Evolutionary conservation across 2,888 invertebrate species (phyloP).

Genomic region (Cosmopolites sordidus): DNA sequence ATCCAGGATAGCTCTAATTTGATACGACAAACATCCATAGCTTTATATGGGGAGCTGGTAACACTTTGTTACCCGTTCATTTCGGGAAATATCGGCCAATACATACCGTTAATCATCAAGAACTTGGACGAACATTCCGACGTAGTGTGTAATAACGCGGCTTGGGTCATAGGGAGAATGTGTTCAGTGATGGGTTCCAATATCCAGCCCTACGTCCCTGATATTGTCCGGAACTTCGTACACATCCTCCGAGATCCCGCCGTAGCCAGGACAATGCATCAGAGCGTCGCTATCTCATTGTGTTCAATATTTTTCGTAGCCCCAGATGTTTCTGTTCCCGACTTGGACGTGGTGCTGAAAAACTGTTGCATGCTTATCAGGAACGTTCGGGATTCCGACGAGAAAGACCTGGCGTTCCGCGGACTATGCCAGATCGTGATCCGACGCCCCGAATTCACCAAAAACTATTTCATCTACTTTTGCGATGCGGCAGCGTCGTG

Average conservation of each 20-base stretch:
- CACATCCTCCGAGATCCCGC: constrained; percentile 90
- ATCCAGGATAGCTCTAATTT: constrained; percentile 71
- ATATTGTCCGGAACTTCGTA: constrained; percentile 84
- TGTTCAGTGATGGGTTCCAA: constrained; percentile 90
- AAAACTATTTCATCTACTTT: constrained; percentile 96
- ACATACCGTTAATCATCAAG: constrained; percentile 90
- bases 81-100: constrained; percentile 89
- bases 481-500: constrained; percentile 99
- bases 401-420: constrained; percentile 97
- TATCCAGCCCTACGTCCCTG: constrained; percentile 84
- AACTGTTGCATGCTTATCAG: constrained; percentile 97
- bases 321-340: constrained; percentile 82
- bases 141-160: constrained; percentile 98
- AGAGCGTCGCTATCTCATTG: constrained; percentile 99
- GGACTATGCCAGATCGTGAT: constrained; percentile 98
- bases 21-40: constrained; percentile 71
- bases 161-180: constrained; percentile 99
- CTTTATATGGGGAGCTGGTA: constrained; percentile 70
- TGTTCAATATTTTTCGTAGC: constrained; percentile 99
- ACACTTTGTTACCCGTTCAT: constrained; percentile 82
- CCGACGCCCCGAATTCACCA: constrained; percentile 92
- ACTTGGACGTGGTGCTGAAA: constrained; percentile 96
- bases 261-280: constrained; percentile 94
- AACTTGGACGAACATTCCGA: constrained; percentile 96
- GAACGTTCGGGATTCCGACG: constrained; percentile 97